These are phyloP conservation scores for Pteruthius melanotis DNA, from an alignment of 2,113 vertebrate genomes.

Conservation along the genomic window DNA sequence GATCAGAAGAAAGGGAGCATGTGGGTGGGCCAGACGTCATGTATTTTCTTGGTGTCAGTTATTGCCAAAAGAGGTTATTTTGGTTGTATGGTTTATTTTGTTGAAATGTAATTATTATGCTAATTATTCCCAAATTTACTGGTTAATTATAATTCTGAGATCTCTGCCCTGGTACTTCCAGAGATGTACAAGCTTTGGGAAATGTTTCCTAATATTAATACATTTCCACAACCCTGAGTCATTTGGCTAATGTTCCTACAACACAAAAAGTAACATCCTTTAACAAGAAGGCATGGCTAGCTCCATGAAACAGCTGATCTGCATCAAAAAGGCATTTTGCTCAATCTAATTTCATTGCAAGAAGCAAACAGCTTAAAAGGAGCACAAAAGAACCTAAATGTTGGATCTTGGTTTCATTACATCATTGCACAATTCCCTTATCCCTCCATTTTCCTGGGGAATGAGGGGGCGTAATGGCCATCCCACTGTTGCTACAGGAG, in stretches of 20 bases:
- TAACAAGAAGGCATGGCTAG: not conserved
- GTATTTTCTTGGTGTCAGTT: slow-evolving; percentile 18
- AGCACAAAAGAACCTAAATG: not conserved
- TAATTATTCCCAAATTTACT: slow-evolving; percentile 42
- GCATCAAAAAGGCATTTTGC: not conserved
- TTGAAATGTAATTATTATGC: slow-evolving; percentile 1
- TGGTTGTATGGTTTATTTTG: not conserved
- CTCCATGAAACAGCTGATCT: not conserved
- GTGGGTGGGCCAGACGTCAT: slow-evolving; percentile 32
- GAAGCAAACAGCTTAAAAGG: not conserved
- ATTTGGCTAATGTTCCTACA: not conserved
- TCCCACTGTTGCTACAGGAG: not conserved
- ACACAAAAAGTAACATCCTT: not conserved
- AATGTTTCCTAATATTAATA: not conserved
- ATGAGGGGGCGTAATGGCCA: not conserved
- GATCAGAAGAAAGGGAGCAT: slow-evolving; percentile 5
- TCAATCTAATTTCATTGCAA: not conserved
- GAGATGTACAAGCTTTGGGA: slow-evolving; percentile 1
- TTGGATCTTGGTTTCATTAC: not conserved
- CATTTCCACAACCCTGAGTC: not conserved
- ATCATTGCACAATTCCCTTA: not conserved
- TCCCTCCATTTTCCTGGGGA: not conserved
- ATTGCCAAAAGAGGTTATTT: slow-evolving; percentile 18
- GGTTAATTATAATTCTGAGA: not conserved
- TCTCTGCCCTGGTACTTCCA: not conserved